Evolutionary conservation across 2,888 invertebrate genomes (phyloP).

Genomic region (Tinea trinotella): DNA sequence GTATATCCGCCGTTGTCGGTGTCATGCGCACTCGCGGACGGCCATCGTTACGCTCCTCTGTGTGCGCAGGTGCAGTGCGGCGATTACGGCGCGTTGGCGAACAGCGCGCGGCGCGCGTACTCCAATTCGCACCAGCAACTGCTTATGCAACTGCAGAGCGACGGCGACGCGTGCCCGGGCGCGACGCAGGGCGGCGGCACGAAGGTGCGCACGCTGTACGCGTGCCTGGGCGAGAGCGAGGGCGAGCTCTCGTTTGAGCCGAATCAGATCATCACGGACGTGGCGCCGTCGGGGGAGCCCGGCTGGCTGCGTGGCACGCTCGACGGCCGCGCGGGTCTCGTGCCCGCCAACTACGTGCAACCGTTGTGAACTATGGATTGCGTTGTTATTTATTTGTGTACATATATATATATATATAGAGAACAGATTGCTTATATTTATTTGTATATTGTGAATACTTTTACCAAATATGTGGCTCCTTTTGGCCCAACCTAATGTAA

Average conservation of each 20-base stretch:
- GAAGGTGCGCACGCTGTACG: constrained; percentile 96
- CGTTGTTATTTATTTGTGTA: not conserved
- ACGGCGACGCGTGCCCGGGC: not conserved
- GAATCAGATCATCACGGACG: constrained; percentile 97
- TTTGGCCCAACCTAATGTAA: not conserved
- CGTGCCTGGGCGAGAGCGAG: constrained; percentile 96
- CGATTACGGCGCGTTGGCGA: no score
- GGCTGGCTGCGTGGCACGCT: constrained; percentile 98
- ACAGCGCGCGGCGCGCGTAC: constrained; percentile 6
- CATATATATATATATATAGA: not conserved
- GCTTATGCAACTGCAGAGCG: not conserved
- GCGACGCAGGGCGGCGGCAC: constrained; percentile 42
- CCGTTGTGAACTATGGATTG: constrained; percentile 56
- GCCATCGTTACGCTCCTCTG: not conserved
- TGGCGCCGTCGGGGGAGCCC: constrained; percentile 93
- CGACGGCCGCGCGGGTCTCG: constrained; percentile 91
- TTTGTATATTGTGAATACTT: constrained; percentile 3
- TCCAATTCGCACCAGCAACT: constrained; percentile 7
- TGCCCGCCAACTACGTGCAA: constrained; percentile 98
- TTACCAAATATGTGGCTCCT: not conserved
- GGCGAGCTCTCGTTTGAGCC: constrained; percentile 98
- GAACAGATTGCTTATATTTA: not conserved
- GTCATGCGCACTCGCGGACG: no score
- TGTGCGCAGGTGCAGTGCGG: not conserved
- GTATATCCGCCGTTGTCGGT: no score